phyloP scores from a whole-genome alignment of 1,140 invertebrate species.

The Drosophila arawakana region DNA sequence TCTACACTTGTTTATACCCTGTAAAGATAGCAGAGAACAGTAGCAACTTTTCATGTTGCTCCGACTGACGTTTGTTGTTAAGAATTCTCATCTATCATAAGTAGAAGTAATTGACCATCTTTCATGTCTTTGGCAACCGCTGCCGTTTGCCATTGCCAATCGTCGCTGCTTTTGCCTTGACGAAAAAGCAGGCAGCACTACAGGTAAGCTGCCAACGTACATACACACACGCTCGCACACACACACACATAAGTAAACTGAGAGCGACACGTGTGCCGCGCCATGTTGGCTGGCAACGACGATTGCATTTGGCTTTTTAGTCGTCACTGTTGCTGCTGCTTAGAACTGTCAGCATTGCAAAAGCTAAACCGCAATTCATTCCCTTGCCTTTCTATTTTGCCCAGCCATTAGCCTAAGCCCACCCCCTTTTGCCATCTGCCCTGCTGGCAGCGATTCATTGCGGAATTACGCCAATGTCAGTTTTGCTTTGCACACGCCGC shows the following conservation, averaged over 20 bases:
- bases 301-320: constrained; percentile 51
- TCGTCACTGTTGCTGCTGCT: constrained; percentile 24
- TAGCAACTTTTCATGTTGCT: neutral
- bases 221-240: constrained; percentile 32
- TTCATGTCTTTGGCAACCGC: neutral
- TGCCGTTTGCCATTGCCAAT: constrained; percentile 12
- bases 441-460: neutral
- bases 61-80: neutral
- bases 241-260: constrained; percentile 12
- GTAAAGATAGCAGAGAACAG: neutral
- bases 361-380: constrained; percentile 70
- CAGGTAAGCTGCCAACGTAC: constrained; percentile 46
- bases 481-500: constrained; percentile 65
- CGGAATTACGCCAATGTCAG: constrained; percentile 42
- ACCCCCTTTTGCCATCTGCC: constrained; percentile 8
- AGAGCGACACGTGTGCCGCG: constrained; percentile 68
- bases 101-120: neutral
- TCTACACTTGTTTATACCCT: constrained; percentile 21
- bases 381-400: constrained; percentile 12
- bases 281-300: constrained; percentile 74
- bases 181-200: constrained; percentile 52
- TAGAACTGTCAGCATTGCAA: constrained; percentile 71
- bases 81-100: constrained; percentile 12
- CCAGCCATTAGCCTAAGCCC: constrained; percentile 43
- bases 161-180: constrained; percentile 51